Evolutionary conservation across 2,888 invertebrate genomes (phyloP).

Genomic region (Eueremaeus valkanovi): DNA sequence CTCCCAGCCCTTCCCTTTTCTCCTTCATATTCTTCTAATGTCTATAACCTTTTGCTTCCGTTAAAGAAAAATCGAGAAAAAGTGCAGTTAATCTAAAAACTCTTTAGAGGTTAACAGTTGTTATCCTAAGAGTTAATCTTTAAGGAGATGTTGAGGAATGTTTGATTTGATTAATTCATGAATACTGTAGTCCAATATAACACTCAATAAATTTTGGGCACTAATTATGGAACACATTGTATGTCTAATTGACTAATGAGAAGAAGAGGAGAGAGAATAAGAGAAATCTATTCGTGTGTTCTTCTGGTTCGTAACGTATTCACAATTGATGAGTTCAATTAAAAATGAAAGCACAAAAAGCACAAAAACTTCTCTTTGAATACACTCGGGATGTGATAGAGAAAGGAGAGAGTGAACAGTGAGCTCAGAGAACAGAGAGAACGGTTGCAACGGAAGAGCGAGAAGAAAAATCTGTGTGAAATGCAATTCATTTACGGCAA

Average conservation of each 20-base stretch:
- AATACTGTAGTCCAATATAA: not conserved
- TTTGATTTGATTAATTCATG: slow-evolving; percentile 11
- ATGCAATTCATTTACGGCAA: slow-evolving; percentile 21
- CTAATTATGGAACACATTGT: not conserved
- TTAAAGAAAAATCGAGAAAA: slow-evolving; percentile 8
- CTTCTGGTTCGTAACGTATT: not conserved
- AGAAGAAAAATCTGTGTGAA: too few species aligned
- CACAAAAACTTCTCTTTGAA: not conserved
- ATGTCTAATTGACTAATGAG: slow-evolving; percentile 18
- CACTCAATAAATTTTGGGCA: slow-evolving; percentile 15
- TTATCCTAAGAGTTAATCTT: slow-evolving; percentile 6
- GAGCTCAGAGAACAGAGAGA: slow-evolving; percentile 28
- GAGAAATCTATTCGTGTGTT: not conserved
- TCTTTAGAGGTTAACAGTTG: not conserved
- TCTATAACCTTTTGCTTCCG: not conserved
- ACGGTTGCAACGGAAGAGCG: slow-evolving; percentile 7
- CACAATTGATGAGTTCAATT: slow-evolving; percentile 19
- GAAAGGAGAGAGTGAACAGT: slow-evolving; percentile 32
- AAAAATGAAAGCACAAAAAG: not conserved
- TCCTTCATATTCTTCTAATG: not conserved
- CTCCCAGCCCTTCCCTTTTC: not conserved
- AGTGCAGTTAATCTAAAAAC: slow-evolving; percentile 2
- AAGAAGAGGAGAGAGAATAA: not conserved
- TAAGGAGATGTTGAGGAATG: slow-evolving; percentile 10
- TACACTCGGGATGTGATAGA: slow-evolving; percentile 24